Conservation (phyloP, 2,113 vertebrate genomes). For the Rhinoderma darwinii region DNA sequence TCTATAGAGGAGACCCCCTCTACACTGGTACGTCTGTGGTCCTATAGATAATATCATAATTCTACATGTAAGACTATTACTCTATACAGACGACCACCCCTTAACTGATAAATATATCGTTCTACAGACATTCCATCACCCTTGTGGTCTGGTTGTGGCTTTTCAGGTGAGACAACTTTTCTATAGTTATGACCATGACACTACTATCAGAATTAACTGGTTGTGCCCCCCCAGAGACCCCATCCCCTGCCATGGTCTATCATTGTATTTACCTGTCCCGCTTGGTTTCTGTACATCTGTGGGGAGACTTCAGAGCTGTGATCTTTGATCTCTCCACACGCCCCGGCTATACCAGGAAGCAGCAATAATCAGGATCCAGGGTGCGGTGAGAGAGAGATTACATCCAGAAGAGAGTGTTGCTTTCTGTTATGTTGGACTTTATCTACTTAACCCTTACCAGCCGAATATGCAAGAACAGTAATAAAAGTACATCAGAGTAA, state of each 20-base stretch:
- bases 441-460: not conserved
- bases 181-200: not conserved
- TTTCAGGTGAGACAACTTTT: not conserved
- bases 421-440: not conserved
- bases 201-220: not conserved
- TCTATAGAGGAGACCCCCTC: not conserved
- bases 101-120: too few relatives aligned
- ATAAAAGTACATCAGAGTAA: not conserved
- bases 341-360: not conserved
- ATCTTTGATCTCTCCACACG: conserved; percentile 1
- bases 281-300: not conserved
- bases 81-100: too few relatives aligned
- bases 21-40: not conserved
- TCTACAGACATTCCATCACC: not conserved
- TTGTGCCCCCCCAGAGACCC: not conserved
- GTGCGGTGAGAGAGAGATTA: not conserved
- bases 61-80: too few relatives aligned
- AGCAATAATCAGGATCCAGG: not conserved
- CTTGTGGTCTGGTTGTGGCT: not conserved
- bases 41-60: too few relatives aligned
- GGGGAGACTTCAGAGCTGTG: not conserved
- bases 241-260: not conserved
- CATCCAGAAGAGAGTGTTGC: not conserved
- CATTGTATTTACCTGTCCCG: not conserved
- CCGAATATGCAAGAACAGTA: not conserved